Evolutionary conservation across 92 coral and sea anemone genomes (phyloP).

Genomic region (Meandrina meandrites): DNA sequence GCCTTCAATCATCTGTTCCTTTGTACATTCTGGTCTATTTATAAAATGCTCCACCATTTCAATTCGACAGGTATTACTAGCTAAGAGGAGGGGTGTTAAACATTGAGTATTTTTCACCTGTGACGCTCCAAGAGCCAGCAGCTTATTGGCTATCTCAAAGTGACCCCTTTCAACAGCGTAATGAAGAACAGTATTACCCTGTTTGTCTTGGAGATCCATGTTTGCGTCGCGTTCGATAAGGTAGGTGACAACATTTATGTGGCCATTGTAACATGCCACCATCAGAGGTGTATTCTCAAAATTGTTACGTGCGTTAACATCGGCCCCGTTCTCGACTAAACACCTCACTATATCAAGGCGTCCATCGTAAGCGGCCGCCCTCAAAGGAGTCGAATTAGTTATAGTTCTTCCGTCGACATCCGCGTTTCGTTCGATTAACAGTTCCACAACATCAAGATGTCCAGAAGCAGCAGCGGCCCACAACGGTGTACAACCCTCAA

Average conservation of each 20-base stretch:
- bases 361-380: constrained; percentile 73
- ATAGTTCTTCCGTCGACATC: constrained; percentile 57
- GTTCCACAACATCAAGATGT: constrained; percentile 68
- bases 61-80: constrained; percentile 62
- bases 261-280: constrained; percentile 77
- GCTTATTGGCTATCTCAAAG: constrained; percentile 58
- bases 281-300: constrained; percentile 67
- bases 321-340: constrained; percentile 74
- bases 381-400: constrained; percentile 74
- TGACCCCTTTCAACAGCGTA: constrained; percentile 55
- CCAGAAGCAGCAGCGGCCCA: constrained; percentile 75
- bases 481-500: constrained; percentile 70
- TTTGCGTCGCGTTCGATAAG: constrained; percentile 65
- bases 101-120: constrained; percentile 56
- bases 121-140: constrained; percentile 49
- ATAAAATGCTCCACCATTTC: constrained; percentile 70
- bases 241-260: constrained; percentile 60
- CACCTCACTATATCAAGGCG: constrained; percentile 69
- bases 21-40: constrained; percentile 44
- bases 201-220: constrained; percentile 62
- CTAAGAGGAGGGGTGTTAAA: constrained; percentile 67
- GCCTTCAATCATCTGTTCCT: constrained; percentile 44
- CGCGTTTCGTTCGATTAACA: constrained; percentile 58
- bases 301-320: constrained; percentile 67
- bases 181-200: constrained; percentile 70